Evolutionary conservation across 1,140 invertebrate species (phyloP).

Genomic region (Grapholita molesta): DNA sequence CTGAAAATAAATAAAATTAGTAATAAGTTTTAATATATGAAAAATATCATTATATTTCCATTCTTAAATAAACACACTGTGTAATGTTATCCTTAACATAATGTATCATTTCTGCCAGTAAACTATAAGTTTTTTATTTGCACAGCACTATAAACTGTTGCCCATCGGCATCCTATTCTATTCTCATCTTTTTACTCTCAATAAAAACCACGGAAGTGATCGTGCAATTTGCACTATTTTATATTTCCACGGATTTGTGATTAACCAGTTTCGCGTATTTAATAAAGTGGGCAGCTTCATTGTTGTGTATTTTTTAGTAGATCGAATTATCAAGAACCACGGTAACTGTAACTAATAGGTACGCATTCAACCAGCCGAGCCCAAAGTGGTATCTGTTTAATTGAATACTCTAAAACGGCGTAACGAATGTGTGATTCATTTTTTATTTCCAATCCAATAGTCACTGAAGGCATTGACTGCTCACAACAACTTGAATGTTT

Average conservation of each 20-base stretch:
- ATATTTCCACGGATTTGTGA: slow-evolving; percentile 20
- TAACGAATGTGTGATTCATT: slow-evolving; percentile 27
- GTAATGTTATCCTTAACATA: too few species aligned
- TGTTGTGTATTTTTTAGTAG: slow-evolving; percentile 7
- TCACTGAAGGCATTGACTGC: background rate
- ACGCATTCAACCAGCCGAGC: slow-evolving; percentile 19
- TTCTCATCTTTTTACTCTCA: background rate
- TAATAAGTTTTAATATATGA: too few species aligned
- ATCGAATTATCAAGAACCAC: slow-evolving; percentile 21
- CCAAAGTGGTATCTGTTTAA: slow-evolving; percentile 26
- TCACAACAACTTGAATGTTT: background rate
- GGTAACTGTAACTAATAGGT: slow-evolving; percentile 29
- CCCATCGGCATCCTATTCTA: background rate
- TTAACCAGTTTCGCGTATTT: background rate
- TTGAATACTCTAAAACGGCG: slow-evolving; percentile 28
- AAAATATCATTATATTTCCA: too few species aligned
- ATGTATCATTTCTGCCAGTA: too few species aligned
- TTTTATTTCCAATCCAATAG: slow-evolving; percentile 19
- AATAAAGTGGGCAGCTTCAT: slow-evolving; percentile 18
- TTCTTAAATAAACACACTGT: too few species aligned
- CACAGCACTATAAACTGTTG: background rate
- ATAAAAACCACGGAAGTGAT: background rate
- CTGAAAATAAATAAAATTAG: too few species aligned
- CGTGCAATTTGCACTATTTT: background rate
- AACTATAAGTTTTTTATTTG: too few species aligned